phyloP scores from a whole-genome alignment of 2,888 invertebrate genomes.

The Tineola bisselliella region DNA sequence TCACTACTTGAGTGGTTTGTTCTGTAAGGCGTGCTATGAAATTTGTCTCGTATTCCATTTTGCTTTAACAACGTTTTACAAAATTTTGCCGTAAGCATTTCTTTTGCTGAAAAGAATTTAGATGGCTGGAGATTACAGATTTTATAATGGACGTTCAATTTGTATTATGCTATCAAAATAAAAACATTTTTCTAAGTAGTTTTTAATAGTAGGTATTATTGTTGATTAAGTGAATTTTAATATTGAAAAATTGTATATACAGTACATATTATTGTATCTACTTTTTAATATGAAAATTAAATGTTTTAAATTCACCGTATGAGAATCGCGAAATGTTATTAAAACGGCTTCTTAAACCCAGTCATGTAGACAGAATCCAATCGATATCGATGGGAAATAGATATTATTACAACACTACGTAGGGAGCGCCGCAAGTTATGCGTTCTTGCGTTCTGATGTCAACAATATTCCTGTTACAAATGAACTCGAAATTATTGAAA shows the following conservation, averaged over 20 bases:
- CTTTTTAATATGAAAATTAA: too few relatives aligned
- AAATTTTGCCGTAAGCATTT: not conserved
- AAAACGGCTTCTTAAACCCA: not conserved
- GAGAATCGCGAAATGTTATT: too few relatives aligned
- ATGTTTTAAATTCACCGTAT: too few relatives aligned
- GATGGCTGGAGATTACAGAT: too few relatives aligned
- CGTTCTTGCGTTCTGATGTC: conserved; percentile 26
- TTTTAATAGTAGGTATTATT: too few relatives aligned
- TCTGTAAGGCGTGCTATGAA: conserved; percentile 49
- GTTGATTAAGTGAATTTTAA: too few relatives aligned
- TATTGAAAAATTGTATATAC: too few relatives aligned
- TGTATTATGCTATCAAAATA: too few relatives aligned
- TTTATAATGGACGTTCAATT: too few relatives aligned
- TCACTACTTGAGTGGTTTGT: conserved; percentile 61
- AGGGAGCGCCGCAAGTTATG: conserved; percentile 41
- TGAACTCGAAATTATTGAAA: conserved; percentile 29
- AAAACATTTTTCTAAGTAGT: too few relatives aligned
- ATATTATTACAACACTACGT: conserved; percentile 36
- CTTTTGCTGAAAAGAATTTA: too few relatives aligned
- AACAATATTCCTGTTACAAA: conserved; percentile 43
- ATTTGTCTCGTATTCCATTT: conserved; percentile 46
- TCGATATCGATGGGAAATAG: conserved; percentile 39
- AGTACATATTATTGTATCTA: too few relatives aligned
- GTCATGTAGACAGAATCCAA: not conserved
- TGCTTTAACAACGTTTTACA: conserved; percentile 6